A percentile compares a stretch with the other conserved stretches of the same genome.
phyloP scores from a whole-genome alignment of 2,888 invertebrate species.

The Hylaea fasciaria region DNA sequence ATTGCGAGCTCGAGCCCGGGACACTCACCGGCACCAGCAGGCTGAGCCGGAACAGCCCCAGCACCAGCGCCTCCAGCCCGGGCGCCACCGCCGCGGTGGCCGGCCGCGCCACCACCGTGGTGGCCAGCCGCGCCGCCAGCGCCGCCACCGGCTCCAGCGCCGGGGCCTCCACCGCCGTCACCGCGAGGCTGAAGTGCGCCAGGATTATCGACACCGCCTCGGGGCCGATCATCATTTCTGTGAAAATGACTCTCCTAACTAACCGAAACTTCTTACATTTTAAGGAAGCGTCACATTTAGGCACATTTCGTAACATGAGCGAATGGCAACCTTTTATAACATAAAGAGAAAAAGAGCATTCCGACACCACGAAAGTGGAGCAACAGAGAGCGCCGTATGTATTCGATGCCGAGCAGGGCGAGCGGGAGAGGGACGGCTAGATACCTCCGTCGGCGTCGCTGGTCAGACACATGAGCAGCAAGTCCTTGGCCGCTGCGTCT shows the following conservation, averaged over 20 bases:
- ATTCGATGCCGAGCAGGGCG: too few species aligned
- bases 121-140: constrained; percentile 10
- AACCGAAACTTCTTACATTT: too few species aligned
- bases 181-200: constrained; percentile 38
- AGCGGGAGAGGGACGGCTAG: too few species aligned
- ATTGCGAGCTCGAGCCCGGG: too few species aligned
- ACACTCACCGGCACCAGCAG: not conserved
- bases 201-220: constrained; percentile 43
- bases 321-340: too few species aligned
- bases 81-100: constrained; percentile 41
- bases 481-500: constrained; percentile 10
- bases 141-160: constrained; percentile 25
- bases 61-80: constrained; percentile 23
- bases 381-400: too few species aligned
- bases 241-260: not conserved
- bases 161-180: constrained; percentile 26
- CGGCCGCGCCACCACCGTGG: constrained; percentile 40
- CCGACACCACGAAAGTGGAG: too few species aligned
- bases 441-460: constrained; percentile 44
- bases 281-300: too few species aligned
- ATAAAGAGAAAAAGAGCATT: too few species aligned
- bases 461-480: constrained; percentile 48
- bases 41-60: constrained; percentile 34
- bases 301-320: too few species aligned
- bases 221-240: constrained; percentile 53